Evolutionary conservation across 2,888 invertebrate genomes (phyloP), one percentile per base, ranked within the genome.

Genomic region (Gryllus longicercus): DNA sequence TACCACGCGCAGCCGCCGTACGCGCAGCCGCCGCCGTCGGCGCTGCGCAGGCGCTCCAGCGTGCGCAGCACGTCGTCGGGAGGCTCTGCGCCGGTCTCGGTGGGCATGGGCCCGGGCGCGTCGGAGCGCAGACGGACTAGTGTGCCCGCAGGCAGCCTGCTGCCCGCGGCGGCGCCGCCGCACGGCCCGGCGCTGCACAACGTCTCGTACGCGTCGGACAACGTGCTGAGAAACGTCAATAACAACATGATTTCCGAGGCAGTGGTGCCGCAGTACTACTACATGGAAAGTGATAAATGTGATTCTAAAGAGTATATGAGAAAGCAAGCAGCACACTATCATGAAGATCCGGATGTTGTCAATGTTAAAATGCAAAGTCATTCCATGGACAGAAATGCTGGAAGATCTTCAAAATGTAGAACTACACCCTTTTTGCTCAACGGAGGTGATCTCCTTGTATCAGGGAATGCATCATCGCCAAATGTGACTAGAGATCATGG

Each of bases 381-480:
- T n/a, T 18, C 50, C 14, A 18, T 77, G 14, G 77, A 50, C 16
- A 76, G 76, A 76, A 76, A 38, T 38, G 18, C 76, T 11, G 50
- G n/a, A 50, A 49, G n/a, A n/a, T 49, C 77, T 50, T n/a, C 77
- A 77, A 77, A n/a, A 25, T 50, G 77, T 49, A 77, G 77, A 77
- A 77, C 81, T 16, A 79, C 81, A 75, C 75, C 81, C 18, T 79
- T 79, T 77, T 77, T 85, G 82, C 83, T 85, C 80, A 87, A 87
- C 82, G 87, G 86, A 75, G 86, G 86, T 10, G 83, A 80, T 23
- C 79, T 81, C 51, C 78, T 82, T 75, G 74, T 78, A n/a, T 77
- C 81, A 11, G 85, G 86, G 83, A 86, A 87, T 81, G 85, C 86
- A n/a, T 86, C 86, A 82, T 86, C 86, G 63, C 87, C 86, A 16